Base-by-base conservation (phyloP, 2,888 invertebrate species). In the Aproaerema taeniolella region DNA sequence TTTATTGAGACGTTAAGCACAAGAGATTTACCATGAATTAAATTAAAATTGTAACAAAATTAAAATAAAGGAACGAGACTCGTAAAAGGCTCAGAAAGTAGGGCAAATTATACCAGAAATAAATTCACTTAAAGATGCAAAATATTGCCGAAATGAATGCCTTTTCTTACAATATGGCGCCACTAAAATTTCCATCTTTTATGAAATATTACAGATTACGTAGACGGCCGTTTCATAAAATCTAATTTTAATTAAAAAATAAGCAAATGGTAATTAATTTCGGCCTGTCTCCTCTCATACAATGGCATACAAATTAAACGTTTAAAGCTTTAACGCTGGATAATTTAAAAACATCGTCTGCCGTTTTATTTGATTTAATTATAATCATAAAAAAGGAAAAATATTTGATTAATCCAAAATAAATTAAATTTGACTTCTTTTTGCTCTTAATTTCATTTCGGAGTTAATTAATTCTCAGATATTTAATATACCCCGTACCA, bases 191-290 rank as follows among this genome's bases (percentile, higher is more conserved):
- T 81, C 73, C 82, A 81, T 83, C 75, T 81, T 80, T 83, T 73
- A 72, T 80, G 68, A 83, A 83, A 81, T 77, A 79, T 82, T 77
- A 70, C 71, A 67, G 81, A 81, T 79, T 75, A 77, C 61, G 65
- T 58, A 62, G 62, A 58, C 67, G 67, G 67, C 64, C 67, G 69
- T 76, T 77, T 71, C 70, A 67, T 71, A 64, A 75, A 74, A 80
- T 77, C 69, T 74, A 75, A 80, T 78, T 79, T 82, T 83, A 81
- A 82, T 81, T 78, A 80, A 81, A 79, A 77, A 79, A 76, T 80
- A 81, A 76, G 74, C 67, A 77, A 77, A 75, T 61, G 62, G 67
- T 73, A 78, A 81, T 81, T 81, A 78, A 76, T 82, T 79, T 71
- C 52, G 58, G n/a, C 44, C 61, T 52, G 65, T 69, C 64, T 61